These are phyloP conservation scores for Cotesia congregata DNA, from an alignment of 2,888 invertebrate species.

Conservation along the genomic window DNA sequence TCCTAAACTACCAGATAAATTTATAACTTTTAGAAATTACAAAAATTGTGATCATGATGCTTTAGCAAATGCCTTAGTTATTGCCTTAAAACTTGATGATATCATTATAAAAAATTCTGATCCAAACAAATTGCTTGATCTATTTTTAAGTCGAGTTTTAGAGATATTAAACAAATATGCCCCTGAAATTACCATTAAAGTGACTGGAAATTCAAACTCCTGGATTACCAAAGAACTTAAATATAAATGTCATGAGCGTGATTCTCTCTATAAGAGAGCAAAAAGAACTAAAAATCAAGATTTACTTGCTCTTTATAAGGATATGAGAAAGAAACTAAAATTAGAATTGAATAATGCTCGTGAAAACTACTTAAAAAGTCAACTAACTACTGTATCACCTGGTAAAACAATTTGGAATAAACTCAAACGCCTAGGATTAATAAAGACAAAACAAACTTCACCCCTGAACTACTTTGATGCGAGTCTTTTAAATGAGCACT, in stretches of 20 bases:
- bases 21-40: neutral
- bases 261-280: no score
- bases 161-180: neutral
- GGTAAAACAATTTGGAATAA: no score
- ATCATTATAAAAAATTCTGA: neutral
- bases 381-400: no score
- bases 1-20: neutral
- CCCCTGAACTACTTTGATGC: neutral
- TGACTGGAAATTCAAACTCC: neutral
- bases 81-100: neutral
- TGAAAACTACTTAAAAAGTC: no score
- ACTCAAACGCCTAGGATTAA: no score
- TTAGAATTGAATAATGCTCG: no score
- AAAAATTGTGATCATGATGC: neutral
- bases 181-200: neutral
- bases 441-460: neutral
- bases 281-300: no score
- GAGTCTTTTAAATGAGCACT: neutral
- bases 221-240: no score
- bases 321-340: no score
- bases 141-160: neutral
- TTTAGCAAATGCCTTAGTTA: neutral
- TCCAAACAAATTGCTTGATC: neutral
- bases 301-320: no score
- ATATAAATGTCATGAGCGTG: no score